These are phyloP conservation scores for Sialia sialis DNA, from an alignment of 2,113 vertebrate species.

Conservation along the genomic window DNA sequence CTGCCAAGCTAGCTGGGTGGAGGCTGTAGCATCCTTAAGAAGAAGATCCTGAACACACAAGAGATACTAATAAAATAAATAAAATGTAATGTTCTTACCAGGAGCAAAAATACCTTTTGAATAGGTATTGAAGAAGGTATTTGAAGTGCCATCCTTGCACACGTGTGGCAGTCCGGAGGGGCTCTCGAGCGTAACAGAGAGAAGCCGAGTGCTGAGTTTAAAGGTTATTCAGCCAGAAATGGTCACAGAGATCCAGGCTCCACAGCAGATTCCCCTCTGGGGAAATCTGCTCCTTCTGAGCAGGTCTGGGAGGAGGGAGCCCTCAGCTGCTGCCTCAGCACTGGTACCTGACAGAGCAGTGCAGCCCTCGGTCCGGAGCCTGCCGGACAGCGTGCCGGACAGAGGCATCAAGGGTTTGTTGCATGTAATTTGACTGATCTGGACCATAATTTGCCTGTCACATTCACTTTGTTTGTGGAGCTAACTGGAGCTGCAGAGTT, in stretches of 20 bases:
- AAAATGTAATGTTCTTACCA: not conserved
- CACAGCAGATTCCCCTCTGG: not conserved
- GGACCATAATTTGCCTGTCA: constrained; percentile 8
- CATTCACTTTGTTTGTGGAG: not conserved
- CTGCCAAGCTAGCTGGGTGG: not conserved
- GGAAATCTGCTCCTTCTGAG: not conserved
- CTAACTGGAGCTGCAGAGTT: constrained; percentile 23
- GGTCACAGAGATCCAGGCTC: not conserved
- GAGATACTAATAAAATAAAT: not conserved
- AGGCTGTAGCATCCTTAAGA: not conserved
- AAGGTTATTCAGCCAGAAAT: constrained; percentile 44
- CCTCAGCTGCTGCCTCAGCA: fast-evolving
- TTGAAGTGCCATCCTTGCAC: not conserved
- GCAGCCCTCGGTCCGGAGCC: fast-evolving
- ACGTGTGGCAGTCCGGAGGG: not conserved
- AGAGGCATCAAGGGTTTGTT: not conserved
- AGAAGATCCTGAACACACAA: not conserved
- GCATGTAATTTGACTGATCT: not conserved
- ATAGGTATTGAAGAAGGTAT: not conserved
- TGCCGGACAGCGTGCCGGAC: not conserved
- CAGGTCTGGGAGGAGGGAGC: not conserved
- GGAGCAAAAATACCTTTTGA: not conserved
- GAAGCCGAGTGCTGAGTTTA: not conserved
- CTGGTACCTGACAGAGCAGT: not conserved
- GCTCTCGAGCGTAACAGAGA: not conserved